Conservation (phyloP, 2,113 vertebrate genomes). For the Festucalex cinctus region DNA sequence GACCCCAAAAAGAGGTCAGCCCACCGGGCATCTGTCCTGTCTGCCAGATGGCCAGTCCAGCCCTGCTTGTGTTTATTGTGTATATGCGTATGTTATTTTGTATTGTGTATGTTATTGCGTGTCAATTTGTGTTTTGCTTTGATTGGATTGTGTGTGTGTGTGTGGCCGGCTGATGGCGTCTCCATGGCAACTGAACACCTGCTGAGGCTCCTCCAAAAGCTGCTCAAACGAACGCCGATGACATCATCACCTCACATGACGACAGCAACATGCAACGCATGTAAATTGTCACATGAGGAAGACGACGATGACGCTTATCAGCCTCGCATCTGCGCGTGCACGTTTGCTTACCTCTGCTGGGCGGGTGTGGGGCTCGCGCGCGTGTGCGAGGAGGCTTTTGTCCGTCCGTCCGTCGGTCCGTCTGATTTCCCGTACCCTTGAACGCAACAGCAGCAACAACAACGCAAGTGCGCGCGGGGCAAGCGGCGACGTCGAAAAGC, state of each 20-base stretch:
- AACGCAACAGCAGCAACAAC: not conserved
- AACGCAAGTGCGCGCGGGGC: not conserved
- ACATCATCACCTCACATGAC: not conserved
- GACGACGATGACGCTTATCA: not conserved
- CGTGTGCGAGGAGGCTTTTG: not conserved
- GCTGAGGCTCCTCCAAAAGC: conserved; percentile 4
- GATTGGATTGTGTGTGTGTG: not conserved
- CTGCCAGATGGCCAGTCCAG: too few relatives aligned
- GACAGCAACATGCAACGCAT: not conserved
- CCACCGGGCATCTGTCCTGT: too few relatives aligned
- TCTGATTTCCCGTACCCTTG: not conserved
- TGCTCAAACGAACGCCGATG: not conserved
- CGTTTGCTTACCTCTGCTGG: not conserved
- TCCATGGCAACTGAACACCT: conserved; percentile 14
- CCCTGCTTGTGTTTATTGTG: not conserved
- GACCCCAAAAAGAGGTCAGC: too few relatives aligned
- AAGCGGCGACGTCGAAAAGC: not conserved
- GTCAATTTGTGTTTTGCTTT: not conserved
- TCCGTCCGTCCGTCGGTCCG: not conserved
- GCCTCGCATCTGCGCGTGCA: not conserved
- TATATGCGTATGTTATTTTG: not conserved
- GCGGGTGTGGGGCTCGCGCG: not conserved
- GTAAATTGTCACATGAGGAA: not conserved
- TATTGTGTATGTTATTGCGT: not conserved
- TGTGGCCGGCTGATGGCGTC: not conserved